Percentiles rank a stretch among this genome's conserved stretches.
Conservation (phyloP, 2,888 invertebrate species). For the Chaetoderma sp. region DNA sequence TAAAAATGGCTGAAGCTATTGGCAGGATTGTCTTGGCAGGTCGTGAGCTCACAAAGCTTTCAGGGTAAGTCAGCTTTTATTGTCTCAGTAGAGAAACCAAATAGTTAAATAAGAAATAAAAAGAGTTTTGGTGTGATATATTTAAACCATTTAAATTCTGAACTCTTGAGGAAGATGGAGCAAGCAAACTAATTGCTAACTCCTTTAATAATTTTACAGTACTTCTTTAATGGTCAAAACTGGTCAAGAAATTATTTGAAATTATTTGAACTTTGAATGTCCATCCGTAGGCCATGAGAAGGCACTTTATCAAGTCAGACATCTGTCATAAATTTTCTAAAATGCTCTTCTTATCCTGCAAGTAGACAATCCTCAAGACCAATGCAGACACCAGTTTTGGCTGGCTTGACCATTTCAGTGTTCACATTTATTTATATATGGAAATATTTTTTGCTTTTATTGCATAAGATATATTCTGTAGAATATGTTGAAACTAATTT, state of each 20-base stretch:
- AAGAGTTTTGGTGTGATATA: not conserved
- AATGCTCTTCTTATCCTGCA: too few relatives aligned
- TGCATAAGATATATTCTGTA: too few relatives aligned
- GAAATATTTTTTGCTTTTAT: too few relatives aligned
- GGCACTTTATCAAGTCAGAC: conserved; percentile 1
- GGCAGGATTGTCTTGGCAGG: conserved; percentile 95
- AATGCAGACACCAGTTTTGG: too few relatives aligned
- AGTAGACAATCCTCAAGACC: too few relatives aligned
- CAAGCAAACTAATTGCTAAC: not conserved
- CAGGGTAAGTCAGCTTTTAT: conserved; percentile 74
- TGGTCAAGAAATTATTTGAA: too few relatives aligned
- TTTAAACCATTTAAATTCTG: not conserved
- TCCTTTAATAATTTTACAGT: not conserved
- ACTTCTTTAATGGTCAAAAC: too few relatives aligned
- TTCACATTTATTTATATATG: not conserved
- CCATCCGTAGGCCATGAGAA: too few relatives aligned
- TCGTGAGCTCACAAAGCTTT: conserved; percentile 90
- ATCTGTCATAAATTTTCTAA: not conserved
- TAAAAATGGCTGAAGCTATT: conserved; percentile 96
- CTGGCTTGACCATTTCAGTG: too few relatives aligned
- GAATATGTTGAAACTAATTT: too few relatives aligned
- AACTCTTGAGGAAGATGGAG: not conserved
- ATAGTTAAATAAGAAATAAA: not conserved
- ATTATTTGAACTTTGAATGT: too few relatives aligned
- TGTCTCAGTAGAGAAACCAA: not conserved